Evolutionary conservation across 2,113 vertebrate species (phyloP).

Genomic region (Scortum barcoo): DNA sequence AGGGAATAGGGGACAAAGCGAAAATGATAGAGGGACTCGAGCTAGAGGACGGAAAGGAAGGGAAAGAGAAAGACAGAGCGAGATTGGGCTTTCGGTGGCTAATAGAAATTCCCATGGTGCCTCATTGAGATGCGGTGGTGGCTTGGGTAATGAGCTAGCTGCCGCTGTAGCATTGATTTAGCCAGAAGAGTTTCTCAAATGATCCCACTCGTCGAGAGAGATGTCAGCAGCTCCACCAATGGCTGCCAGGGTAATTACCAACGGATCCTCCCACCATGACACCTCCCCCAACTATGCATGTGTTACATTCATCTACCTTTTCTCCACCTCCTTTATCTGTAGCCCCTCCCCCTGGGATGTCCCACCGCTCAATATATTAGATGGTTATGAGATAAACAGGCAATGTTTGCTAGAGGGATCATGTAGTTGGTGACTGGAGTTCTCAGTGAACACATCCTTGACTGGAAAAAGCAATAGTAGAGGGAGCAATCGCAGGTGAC

Average conservation of each 20-base stretch:
- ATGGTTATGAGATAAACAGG: slow-evolving; percentile 9
- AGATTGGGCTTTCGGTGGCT: slow-evolving; percentile 39
- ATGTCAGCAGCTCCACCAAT: slow-evolving; percentile 75
- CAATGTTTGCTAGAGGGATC: neutral
- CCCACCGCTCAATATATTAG: neutral
- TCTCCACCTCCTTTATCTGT: slow-evolving; percentile 32
- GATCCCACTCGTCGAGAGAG: slow-evolving; percentile 70
- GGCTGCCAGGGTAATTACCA: slow-evolving; percentile 65
- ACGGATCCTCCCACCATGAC: slow-evolving; percentile 27
- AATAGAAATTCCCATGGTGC: slow-evolving; percentile 72
- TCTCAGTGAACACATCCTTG: neutral
- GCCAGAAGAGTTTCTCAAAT: slow-evolving; percentile 74
- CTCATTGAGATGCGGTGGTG: slow-evolving; percentile 73
- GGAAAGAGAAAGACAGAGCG: neutral
- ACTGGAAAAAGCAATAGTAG: neutral
- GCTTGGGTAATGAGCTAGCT: slow-evolving; percentile 71
- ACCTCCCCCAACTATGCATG: slow-evolving; percentile 21
- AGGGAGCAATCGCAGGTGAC: neutral
- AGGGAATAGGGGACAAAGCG: slow-evolving; percentile 28
- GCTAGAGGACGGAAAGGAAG: neutral
- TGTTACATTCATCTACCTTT: slow-evolving; percentile 22
- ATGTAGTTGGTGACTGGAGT: neutral
- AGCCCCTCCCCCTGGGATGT: slow-evolving; percentile 23
- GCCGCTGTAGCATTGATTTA: slow-evolving; percentile 74
- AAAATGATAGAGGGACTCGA: slow-evolving; percentile 36